These are phyloP conservation scores for Hormiphora californensis DNA, from an alignment of 37 sponge, comb jelly and placozoan genomes.

Conservation along the genomic window DNA sequence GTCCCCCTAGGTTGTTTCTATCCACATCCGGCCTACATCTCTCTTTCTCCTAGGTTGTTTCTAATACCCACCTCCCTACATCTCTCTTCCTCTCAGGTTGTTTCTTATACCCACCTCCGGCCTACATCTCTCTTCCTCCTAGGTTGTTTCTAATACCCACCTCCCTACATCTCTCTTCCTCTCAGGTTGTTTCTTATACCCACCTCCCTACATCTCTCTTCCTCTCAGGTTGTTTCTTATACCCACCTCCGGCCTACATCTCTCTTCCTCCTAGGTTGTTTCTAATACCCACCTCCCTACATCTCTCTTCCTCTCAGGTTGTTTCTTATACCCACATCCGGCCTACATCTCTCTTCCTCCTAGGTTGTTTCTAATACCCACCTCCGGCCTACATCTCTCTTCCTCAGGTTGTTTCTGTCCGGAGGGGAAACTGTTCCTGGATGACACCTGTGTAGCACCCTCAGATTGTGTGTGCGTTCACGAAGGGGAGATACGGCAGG, in stretches of 20 bases:
- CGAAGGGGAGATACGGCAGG: not conserved
- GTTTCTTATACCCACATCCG: not conserved
- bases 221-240: not conserved
- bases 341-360: not conserved
- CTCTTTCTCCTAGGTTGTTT: not conserved
- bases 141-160: not conserved
- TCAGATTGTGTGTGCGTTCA: not conserved
- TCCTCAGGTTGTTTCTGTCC: constrained; percentile 10
- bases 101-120: not conserved
- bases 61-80: not conserved
- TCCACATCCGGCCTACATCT: not conserved
- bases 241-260: not conserved
- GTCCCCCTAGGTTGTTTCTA: not conserved
- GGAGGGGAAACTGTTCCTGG: not conserved
- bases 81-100: not conserved
- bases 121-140: not conserved
- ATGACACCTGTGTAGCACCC: not conserved
- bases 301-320: not conserved
- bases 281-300: not conserved
- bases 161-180: not conserved
- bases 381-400: not conserved
- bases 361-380: not conserved
- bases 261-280: not conserved
- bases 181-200: not conserved
- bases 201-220: not conserved